phyloP scores from a whole-genome alignment of 30 jellyfish, hydroid and myxozoan genomes.

The Hydractinia echinata region DNA sequence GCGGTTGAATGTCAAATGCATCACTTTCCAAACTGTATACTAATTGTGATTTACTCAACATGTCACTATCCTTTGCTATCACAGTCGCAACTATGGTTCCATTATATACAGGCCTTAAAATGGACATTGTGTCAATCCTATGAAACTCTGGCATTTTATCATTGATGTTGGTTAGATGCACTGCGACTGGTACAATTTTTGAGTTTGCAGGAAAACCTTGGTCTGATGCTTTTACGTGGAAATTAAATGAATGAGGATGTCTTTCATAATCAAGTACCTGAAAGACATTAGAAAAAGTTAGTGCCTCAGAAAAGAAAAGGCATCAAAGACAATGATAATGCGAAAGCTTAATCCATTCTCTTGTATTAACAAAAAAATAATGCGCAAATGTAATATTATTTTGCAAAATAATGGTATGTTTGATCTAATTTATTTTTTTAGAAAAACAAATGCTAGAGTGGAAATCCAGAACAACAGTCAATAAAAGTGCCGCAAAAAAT shows the following conservation, averaged over 20 bases:
- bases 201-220: conserved; percentile 63
- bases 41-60: conserved; percentile 48
- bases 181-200: conserved; percentile 51
- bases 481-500: too few species aligned
- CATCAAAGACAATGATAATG: background rate
- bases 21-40: conserved; percentile 40
- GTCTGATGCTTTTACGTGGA: conserved; percentile 66
- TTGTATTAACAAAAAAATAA: background rate
- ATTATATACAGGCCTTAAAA: conserved; percentile 60
- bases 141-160: conserved; percentile 84
- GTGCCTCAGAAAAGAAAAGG: conserved; percentile 5
- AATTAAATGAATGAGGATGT: conserved; percentile 32
- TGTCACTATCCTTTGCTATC: conserved; percentile 77
- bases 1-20: conserved; percentile 41
- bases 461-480: too few species aligned
- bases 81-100: conserved; percentile 56
- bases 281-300: background rate
- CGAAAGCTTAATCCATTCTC: background rate
- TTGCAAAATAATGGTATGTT: background rate
- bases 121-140: conserved; percentile 30
- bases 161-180: conserved; percentile 57
- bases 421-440: too few species aligned
- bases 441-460: too few species aligned
- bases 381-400: background rate
- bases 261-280: conserved; percentile 89